A percentile compares a stretch with the other conserved stretches of the same genome.
Evolutionary conservation across 2,888 invertebrate species (phyloP).

Genomic region (Drepanosiphum platanoidis): DNA sequence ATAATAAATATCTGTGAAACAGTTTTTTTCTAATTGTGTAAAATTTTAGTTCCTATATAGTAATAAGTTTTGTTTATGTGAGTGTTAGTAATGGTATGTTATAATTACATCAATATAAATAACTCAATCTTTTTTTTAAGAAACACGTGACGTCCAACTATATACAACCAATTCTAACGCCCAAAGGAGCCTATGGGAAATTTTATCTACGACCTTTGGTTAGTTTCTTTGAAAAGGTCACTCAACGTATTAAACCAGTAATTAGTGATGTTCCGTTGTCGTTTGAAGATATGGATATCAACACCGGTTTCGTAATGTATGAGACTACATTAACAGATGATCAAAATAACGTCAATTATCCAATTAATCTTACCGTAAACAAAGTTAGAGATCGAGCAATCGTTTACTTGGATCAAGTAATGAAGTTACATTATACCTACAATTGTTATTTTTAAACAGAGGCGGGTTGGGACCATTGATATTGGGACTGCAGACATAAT

Average conservation of each 20-base stretch:
- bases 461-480: too few species aligned
- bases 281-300: constrained; percentile 74
- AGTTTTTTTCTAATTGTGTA: too few species aligned
- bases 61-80: too few species aligned
- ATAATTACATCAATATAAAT: too few species aligned
- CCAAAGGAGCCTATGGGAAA: constrained; percentile 75
- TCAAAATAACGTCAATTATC: constrained; percentile 66
- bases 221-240: constrained; percentile 64
- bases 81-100: too few species aligned
- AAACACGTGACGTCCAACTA: constrained; percentile 67
- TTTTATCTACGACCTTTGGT: constrained; percentile 71
- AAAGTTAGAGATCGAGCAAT: constrained; percentile 77
- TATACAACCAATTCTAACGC: constrained; percentile 71
- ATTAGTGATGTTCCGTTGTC: constrained; percentile 69
- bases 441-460: too few species aligned
- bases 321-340: constrained; percentile 70
- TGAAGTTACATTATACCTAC: too few species aligned
- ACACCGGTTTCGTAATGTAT: constrained; percentile 75
- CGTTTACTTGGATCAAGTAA: constrained; percentile 71
- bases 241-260: constrained; percentile 59
- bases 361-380: constrained; percentile 69
- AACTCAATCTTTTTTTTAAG: too few species aligned
- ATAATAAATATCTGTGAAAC: too few species aligned
- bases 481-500: too few species aligned
- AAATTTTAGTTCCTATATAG: too few species aligned